Percentiles rank a stretch among this genome's conserved stretches.
Conservation (phyloP, 2,888 invertebrate genomes). For the Microplitis deprimator region DNA sequence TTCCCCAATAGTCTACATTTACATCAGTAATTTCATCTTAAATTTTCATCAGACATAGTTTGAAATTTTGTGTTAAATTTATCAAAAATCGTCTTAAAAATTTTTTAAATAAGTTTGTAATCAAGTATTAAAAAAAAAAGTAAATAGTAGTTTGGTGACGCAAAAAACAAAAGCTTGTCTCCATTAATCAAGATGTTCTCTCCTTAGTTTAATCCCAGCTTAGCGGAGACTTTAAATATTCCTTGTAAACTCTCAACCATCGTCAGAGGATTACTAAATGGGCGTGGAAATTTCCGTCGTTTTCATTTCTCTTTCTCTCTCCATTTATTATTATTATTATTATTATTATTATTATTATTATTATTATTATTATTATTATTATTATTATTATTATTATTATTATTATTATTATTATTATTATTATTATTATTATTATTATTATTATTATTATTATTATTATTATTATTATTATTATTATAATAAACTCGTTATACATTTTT, state of each 20-base stretch:
- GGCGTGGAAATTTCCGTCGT: conserved; percentile 46
- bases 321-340: conserved; percentile 19
- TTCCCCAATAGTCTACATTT: conserved; percentile 7
- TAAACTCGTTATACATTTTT: background rate
- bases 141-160: conserved; percentile 20
- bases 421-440: conserved; percentile 22
- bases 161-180: conserved; percentile 63
- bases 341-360: conserved; percentile 19
- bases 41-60: too few relatives aligned
- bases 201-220: conserved; percentile 67
- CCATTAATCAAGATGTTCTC: conserved; percentile 68
- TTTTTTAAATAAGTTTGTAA: conserved; percentile 18
- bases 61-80: too few relatives aligned
- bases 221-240: conserved; percentile 69
- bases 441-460: conserved; percentile 23
- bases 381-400: conserved; percentile 20
- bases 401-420: conserved; percentile 17
- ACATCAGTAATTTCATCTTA: too few relatives aligned
- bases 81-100: background rate
- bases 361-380: conserved; percentile 19
- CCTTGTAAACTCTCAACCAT: conserved; percentile 69
- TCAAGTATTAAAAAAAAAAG: background rate
- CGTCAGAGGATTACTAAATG: conserved; percentile 67
- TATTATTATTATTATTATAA: conserved; percentile 18
- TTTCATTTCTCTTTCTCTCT: background rate